Percentiles rank a stretch among this genome's conserved stretches.
Conservation (phyloP, 1,140 invertebrate species). For the Pogonomyrmex californicus region DNA sequence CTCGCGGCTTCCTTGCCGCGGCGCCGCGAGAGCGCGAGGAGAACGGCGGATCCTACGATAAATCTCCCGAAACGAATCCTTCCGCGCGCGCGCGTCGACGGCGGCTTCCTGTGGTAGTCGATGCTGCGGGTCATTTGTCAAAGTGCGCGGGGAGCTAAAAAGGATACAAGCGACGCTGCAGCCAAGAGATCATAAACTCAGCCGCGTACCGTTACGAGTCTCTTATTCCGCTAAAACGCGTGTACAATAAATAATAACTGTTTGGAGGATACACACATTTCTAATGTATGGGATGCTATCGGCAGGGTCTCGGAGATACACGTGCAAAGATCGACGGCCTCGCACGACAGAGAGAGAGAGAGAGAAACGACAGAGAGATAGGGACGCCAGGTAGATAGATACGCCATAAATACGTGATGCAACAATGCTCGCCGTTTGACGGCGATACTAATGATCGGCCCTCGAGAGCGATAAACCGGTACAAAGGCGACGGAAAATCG, state of each 20-base stretch:
- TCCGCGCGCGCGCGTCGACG: conserved; percentile 27
- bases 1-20: conserved; percentile 25
- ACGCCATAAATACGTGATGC: conserved; percentile 75
- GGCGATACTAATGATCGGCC: conserved; percentile 80
- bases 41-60: conserved; percentile 26
- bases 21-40: conserved; percentile 3
- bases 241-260: conserved; percentile 68
- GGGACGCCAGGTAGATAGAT: conserved; percentile 76
- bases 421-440: conserved; percentile 80
- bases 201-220: conserved; percentile 70
- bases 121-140: conserved; percentile 74
- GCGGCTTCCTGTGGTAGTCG: conserved; percentile 61
- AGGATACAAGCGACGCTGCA: conserved; percentile 54
- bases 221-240: conserved; percentile 65
- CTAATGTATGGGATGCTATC: conserved; percentile 48
- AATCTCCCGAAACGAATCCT: conserved; percentile 69
- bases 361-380: too few species aligned
- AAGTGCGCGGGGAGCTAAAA: conserved; percentile 57
- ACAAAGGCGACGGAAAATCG: conserved; percentile 81
- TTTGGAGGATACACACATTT: conserved; percentile 48
- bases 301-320: conserved; percentile 9
- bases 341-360: background rate
- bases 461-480: conserved; percentile 78
- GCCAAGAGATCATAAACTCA: conserved; percentile 71
- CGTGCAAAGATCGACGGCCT: background rate